Evolutionary conservation across 2,113 vertebrate species (phyloP), one percentile per base, ranked within the genome.

Genomic region (Glareola pratincola): DNA sequence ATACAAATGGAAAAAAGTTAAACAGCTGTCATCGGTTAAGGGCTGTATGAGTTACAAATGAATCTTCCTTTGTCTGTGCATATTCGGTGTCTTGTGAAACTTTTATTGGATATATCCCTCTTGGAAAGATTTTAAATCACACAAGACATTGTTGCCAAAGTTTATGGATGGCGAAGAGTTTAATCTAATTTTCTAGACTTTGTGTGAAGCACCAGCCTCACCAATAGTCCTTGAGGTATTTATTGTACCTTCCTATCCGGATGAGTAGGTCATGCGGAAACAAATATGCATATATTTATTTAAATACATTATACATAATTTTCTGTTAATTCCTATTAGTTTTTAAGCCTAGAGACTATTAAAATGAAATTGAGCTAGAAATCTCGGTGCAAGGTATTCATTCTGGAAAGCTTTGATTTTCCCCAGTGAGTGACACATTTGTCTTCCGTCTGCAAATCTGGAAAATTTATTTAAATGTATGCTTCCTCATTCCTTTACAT

Each of bases 381-480:
- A 85, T 80, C 48, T 53, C 37, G 63, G 43, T 68, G 53, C 62
- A 56, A 64, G 45, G 7, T 95, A 90, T 37, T 90, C 36, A 50
- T n/a, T 88, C 66, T 93, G 45, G 56, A 93, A 95, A 93, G 87
- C 83, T 92, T 93, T 96, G 60, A 77, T 95, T 96, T 92, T 93
- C 85, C 75, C 68, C 14, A 36, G 72, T 91, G 91, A 95, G 48
- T 90, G 96, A 94, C 92, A 94, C 75, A 88, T 94, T 95, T 93
- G 68, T 96, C 90, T 95, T 94, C 93, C 88, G 82, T 96, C 85
- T 94, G 75, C 85, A 94, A 74, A 94, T 95, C 75, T 92, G 90
- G 82, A 96, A 96, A 94, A 96, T 93, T 95, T 95, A 96, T 97
- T 96, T 88, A 97, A 96, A 96, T 93, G 16, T 94, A 95, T 96